Base-by-base conservation (phyloP, 1,140 invertebrate species). In the Popillia japonica region DNA sequence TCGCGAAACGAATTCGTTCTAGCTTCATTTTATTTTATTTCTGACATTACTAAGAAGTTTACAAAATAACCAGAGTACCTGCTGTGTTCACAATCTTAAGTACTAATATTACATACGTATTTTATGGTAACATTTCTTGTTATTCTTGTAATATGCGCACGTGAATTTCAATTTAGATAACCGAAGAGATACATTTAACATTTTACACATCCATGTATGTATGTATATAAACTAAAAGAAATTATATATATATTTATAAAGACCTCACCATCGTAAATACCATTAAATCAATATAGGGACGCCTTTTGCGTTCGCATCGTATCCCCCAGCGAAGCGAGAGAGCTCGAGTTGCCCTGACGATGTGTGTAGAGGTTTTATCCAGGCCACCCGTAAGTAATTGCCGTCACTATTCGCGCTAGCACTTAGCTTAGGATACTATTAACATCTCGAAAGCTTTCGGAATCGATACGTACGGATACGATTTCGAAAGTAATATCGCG, bases 71-170 rank as follows among this genome's bases (percentile, higher is more conserved):
- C 48, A 55, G 48, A 55, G 48, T 55, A 55, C 48, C 48, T 55
- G 48, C 48, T 55, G 48, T 17, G 48, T 17, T 55, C 48, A 55
- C 48, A 55, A 55, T 55, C 48, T 55, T 55, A 55, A 55, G 48
- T 55, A 55, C 48, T 55, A 55, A 55, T 17, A 55, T 55, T 55
- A 55, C 48, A 55, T 55, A 55, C 14, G 48, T 55, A 55, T 55
- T 55, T 55, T 55, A 55, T 55, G 48, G 48, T 55, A 55, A 55
- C 48, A 55, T 55, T 55, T 55, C 48, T 55, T 55, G 48, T 55
- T 55, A 55, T 55, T 55, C 48, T 55, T n/a, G 48, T 55, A 55
- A 55, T 55, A 55, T 55, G 48, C 14, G 14, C 48, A 55, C 48
- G 17, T 17, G 48, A 17, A 17, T 55, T 55, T 14, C 48, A n/a